Percentiles rank a stretch among this genome's conserved stretches.
Conservation (phyloP, 2,113 vertebrate genomes). For the Gorsachius goisagi region DNA sequence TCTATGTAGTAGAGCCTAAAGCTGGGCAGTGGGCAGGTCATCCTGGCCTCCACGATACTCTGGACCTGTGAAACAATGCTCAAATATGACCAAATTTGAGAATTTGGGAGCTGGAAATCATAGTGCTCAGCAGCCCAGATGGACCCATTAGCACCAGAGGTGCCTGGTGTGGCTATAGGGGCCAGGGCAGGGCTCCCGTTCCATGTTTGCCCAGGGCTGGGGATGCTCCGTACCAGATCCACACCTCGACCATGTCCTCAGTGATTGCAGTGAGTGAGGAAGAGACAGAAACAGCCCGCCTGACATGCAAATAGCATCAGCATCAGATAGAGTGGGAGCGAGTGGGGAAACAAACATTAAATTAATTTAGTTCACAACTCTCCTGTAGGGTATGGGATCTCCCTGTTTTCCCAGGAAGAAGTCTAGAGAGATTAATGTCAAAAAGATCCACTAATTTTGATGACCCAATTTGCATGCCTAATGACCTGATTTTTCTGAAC, state of each 20-base stretch:
- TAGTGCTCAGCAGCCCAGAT: neutral
- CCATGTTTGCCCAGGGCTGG: neutral
- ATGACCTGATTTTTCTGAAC: slow-evolving; percentile 67
- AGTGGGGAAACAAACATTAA: slow-evolving; percentile 62
- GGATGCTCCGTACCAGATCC: rapidly evolving
- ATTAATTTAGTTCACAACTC: slow-evolving; percentile 71
- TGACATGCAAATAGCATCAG: slow-evolving; percentile 24
- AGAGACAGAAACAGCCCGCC: neutral
- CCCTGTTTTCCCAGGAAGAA: slow-evolving; percentile 63
- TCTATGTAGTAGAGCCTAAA: neutral
- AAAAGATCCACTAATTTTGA: slow-evolving; percentile 70
- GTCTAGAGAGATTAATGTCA: slow-evolving; percentile 70
- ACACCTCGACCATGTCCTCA: rapidly evolving
- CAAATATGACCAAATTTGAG: neutral
- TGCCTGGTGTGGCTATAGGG: neutral
- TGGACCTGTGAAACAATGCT: neutral
- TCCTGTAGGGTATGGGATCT: slow-evolving; percentile 69
- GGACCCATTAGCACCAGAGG: neutral
- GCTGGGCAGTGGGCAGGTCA: neutral
- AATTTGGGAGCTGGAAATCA: neutral
- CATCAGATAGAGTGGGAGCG: slow-evolving; percentile 44
- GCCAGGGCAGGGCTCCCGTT: neutral
- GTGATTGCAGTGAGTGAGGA: neutral
- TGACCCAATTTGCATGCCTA: slow-evolving; percentile 67
- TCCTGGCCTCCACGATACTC: neutral